Evolutionary conservation across 2,113 vertebrate species (phyloP).

Genomic region (Cryptotis parvus): DNA sequence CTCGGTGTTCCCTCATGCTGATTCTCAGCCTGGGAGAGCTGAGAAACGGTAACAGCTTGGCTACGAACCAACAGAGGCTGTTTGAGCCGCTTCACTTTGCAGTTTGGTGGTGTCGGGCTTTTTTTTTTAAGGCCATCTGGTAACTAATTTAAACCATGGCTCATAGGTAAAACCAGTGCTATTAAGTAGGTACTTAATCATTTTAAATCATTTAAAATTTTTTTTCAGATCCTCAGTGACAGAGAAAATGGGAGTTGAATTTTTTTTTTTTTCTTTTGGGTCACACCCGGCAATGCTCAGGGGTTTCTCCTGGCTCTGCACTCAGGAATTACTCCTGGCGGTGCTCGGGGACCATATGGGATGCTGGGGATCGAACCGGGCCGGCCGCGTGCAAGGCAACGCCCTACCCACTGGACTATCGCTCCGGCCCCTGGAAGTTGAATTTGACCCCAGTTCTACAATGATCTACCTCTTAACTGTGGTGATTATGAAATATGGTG

Average conservation of each 20-base stretch:
- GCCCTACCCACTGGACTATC: too few species aligned
- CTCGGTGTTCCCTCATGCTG: not conserved
- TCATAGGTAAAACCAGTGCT: not conserved
- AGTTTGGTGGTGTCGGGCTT: not conserved
- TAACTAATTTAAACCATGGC: conserved; percentile 11
- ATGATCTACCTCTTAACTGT: not conserved
- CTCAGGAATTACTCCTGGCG: too few species aligned
- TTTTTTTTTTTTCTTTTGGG: too few species aligned
- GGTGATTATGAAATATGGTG: not conserved
- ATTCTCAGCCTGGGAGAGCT: not conserved
- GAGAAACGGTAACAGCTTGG: not conserved
- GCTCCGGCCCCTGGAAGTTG: too few species aligned
- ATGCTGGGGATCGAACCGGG: too few species aligned
- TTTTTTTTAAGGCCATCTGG: not conserved
- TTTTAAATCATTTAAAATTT: not conserved
- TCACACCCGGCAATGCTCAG: too few species aligned
- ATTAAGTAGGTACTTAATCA: not conserved
- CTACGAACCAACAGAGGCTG: not conserved
- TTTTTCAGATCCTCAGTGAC: not conserved
- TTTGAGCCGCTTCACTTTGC: not conserved
- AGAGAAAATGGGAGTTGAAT: not conserved
- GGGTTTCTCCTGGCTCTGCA: too few species aligned
- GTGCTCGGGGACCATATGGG: too few species aligned
- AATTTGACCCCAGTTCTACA: too few species aligned
- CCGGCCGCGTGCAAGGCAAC: too few species aligned